Evolutionary conservation across 2,113 vertebrate genomes (phyloP), one percentile per base, ranked within the genome.

Genomic region (Columba janthina): DNA sequence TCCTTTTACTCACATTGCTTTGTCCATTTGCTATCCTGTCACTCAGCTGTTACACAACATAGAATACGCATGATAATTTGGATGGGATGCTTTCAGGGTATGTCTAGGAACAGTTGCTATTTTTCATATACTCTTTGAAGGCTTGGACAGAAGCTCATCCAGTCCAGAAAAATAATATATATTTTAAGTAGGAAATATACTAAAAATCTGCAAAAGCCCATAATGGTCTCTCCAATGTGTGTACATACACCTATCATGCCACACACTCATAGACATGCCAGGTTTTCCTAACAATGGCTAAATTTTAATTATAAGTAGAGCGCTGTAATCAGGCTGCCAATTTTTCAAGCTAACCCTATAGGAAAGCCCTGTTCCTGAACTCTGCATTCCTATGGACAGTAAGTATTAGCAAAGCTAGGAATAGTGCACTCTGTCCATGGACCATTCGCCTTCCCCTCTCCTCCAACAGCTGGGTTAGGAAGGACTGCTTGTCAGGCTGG

Each of bases 161-260:
- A 21, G 19, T 61, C 44, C 3, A 42, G 44, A 51, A 34, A 4
- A 12, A 34, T 1, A 28, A 64, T 10, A 4, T 31, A 65, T 0
- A 0, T 40, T 94, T 83, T 46, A 57, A 42, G 13, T n/a, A 51
- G 2, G 3, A 57, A 73, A 67, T 48, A 81, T 3, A 60, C 20
- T 51, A 17, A 67, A 81, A 85, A 64, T 31, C 24, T 75, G 12
- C 14, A 65, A 57, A 78, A 69, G 38, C 3, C n/a, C 21, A 28
- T 3, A 50, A 50, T 21, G 10, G 2, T 53, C 19, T 48, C 38
- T 89, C n/a, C 22, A 64, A 24, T 5, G 7, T 17, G 9, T 44
- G 16, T 70, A 16, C 31, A 51, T 24, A 65, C 4, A 76, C 15
- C 32, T 78, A 32, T 26, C 28, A 3, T 51, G 83, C 64, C 48